Evolutionary conservation across 2,113 vertebrate genomes (phyloP).

Genomic region (human): GRCh38 chr13:94777001-94777500

Average conservation of each 20-base stretch:
- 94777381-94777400: neutral
- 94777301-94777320: neutral
- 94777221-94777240: neutral
- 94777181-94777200: neutral
- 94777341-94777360: neutral
- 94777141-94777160: neutral
- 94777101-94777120: neutral
- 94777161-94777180: neutral
- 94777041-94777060: neutral
- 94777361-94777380: neutral
- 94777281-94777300: neutral
- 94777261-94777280: neutral
- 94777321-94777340: neutral
- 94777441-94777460: neutral
- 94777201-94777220: neutral
- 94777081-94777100: neutral
- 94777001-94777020: conserved; percentile 12
- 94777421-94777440: neutral
- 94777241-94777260: neutral
- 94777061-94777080: neutral
- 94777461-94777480: neutral
- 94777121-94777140: neutral
- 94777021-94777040: conserved; percentile 36
- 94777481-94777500: neutral
- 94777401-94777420: neutral